A percentile compares a stretch with the other conserved stretches of the same genome.
phyloP scores from a whole-genome alignment of 2,113 vertebrate species.

The Indri indri region DNA sequence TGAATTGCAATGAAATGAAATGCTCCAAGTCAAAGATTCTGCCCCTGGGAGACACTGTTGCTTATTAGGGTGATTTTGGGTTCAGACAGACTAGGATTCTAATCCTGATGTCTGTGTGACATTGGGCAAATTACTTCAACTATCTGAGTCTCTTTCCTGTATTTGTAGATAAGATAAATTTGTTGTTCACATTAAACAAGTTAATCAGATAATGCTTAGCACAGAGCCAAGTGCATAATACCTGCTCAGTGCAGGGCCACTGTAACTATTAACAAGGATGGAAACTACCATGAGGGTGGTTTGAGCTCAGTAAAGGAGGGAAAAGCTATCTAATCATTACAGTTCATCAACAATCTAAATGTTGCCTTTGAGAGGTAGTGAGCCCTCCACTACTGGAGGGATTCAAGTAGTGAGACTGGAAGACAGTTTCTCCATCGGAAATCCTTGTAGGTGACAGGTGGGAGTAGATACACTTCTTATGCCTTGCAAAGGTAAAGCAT shows the following conservation, averaged over 20 bases:
- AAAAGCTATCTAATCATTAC: not conserved
- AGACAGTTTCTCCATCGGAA: not conserved
- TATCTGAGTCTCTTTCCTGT: not conserved
- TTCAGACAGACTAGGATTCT: not conserved
- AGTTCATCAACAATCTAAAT: not conserved
- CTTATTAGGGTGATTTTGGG: not conserved
- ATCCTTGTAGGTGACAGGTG: not conserved
- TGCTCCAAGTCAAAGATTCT: not conserved
- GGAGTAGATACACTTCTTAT: not conserved
- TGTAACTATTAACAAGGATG: not conserved
- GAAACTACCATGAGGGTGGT: not conserved
- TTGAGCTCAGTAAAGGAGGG: not conserved
- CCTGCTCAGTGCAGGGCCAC: not conserved
- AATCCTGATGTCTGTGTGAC: not conserved
- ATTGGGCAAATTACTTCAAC: not conserved
- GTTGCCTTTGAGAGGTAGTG: not conserved
- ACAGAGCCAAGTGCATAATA: not conserved
- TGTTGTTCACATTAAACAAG: not conserved
- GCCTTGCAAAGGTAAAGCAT: not conserved
- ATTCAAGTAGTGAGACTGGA: not conserved
- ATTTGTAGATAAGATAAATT: not conserved
- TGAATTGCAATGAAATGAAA: not conserved
- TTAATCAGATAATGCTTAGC: not conserved
- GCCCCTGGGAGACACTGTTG: not conserved
- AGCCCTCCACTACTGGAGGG: not conserved